Percentiles rank a stretch among this genome's conserved stretches.
Conservation (phyloP, 2,888 invertebrate species). For the Hofmannophila pseudospretella region DNA sequence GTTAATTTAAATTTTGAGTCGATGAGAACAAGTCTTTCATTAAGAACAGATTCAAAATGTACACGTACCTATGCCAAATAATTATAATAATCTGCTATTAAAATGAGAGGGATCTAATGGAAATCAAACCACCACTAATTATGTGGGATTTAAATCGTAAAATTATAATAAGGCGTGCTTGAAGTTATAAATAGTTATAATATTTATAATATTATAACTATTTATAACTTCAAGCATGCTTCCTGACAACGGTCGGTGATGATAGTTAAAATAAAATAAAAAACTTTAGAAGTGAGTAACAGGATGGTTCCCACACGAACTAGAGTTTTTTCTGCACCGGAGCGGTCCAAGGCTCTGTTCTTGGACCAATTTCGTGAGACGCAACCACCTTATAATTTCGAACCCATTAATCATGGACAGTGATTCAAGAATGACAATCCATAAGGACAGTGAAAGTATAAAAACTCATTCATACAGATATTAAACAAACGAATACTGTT, state of each 20-base stretch:
- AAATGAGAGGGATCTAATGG: no score
- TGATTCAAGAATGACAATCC: conserved; percentile 58
- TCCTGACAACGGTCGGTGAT: conserved; percentile 31
- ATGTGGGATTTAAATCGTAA: no score
- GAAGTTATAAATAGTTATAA: conserved; percentile 23
- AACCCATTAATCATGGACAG: conserved; percentile 57
- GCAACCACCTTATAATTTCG: conserved; percentile 64
- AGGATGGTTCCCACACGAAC: conserved; percentile 62
- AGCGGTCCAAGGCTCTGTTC: conserved; percentile 40
- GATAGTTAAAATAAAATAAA: conserved; percentile 28
- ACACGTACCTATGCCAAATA: no score
- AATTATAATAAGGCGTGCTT: no score
- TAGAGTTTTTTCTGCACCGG: conserved; percentile 38
- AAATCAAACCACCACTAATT: no score
- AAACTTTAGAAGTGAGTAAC: conserved; percentile 34
- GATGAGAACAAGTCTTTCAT: no score
- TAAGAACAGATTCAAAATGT: no score
- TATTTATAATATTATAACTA: no score
- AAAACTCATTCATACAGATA: not conserved
- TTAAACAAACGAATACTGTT: no score
- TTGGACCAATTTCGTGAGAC: conserved; percentile 50
- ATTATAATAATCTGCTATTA: no score
- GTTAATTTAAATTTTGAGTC: no score
- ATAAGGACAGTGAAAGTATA: conserved; percentile 12
- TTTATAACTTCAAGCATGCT: conserved; percentile 37